These are phyloP conservation scores for Genyomyrus donnyi DNA, from an alignment of 2,113 vertebrate species.

Conservation along the genomic window DNA sequence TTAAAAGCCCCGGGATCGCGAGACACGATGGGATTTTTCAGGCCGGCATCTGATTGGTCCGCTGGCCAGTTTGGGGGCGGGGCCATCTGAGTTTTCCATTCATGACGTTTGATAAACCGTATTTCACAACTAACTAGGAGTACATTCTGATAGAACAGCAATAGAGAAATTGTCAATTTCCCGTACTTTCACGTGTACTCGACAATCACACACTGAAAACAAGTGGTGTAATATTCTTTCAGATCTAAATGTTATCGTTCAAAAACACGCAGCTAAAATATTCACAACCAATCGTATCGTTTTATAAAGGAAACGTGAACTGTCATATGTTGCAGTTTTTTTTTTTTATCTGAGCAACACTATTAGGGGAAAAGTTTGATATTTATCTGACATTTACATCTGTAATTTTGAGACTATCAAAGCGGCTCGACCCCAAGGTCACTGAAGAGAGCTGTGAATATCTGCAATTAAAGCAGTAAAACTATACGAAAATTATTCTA, in stretches of 20 bases:
- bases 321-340: background rate
- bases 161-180: background rate
- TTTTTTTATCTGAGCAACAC: background rate
- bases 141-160: background rate
- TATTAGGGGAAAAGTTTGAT: background rate
- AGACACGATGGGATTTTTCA: background rate
- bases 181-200: background rate
- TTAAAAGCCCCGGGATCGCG: background rate
- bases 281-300: background rate
- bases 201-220: background rate
- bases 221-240: background rate
- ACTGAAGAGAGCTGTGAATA: background rate
- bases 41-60: background rate
- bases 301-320: background rate
- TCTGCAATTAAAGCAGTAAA: background rate
- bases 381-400: too few species aligned
- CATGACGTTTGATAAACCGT: background rate
- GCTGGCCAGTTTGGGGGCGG: background rate
- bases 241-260: background rate
- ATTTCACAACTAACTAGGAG: background rate
- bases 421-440: conserved; percentile 1
- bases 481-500: background rate
- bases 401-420: background rate
- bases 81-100: background rate
- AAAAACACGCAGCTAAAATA: background rate